phyloP scores from a whole-genome alignment of 2,113 vertebrate genomes.

The Ictidomys tridecemlineatus region DNA sequence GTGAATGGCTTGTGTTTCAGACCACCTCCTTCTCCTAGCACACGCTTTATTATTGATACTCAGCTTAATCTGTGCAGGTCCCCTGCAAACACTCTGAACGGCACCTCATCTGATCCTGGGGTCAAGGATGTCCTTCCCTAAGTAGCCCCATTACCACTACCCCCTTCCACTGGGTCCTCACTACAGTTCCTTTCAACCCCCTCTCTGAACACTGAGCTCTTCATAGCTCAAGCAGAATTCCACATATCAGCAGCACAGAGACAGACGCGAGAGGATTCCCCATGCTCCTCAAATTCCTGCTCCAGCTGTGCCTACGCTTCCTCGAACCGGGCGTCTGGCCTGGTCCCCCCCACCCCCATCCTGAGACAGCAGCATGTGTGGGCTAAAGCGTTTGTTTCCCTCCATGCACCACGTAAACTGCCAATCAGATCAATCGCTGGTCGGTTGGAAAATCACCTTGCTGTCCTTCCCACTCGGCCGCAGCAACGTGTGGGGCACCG shows the following conservation, averaged over 20 bases:
- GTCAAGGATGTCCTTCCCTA: neutral
- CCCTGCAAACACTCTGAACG: neutral
- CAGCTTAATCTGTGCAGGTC: too few relatives aligned
- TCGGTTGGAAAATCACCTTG: neutral
- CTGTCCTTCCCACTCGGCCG: neutral
- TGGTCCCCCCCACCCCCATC: neutral
- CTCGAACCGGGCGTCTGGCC: too few relatives aligned
- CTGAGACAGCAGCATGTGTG: neutral
- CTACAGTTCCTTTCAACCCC: neutral
- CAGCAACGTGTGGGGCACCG: accelerated
- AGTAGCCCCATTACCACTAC: accelerated
- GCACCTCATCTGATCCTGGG: neutral
- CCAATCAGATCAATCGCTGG: accelerated
- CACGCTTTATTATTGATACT: neutral
- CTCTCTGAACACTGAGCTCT: neutral
- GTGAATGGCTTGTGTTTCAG: neutral
- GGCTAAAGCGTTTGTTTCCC: neutral
- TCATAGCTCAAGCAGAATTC: neutral
- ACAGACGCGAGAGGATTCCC: neutral
- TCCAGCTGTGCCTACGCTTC: neutral
- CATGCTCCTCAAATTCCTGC: neutral
- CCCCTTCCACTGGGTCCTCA: neutral
- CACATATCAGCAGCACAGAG: neutral
- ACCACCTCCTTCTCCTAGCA: neutral
- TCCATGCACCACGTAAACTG: neutral